Evolutionary conservation across 2,888 invertebrate genomes (phyloP), one percentile per base, ranked within the genome.

Genomic region (Noctua comes): DNA sequence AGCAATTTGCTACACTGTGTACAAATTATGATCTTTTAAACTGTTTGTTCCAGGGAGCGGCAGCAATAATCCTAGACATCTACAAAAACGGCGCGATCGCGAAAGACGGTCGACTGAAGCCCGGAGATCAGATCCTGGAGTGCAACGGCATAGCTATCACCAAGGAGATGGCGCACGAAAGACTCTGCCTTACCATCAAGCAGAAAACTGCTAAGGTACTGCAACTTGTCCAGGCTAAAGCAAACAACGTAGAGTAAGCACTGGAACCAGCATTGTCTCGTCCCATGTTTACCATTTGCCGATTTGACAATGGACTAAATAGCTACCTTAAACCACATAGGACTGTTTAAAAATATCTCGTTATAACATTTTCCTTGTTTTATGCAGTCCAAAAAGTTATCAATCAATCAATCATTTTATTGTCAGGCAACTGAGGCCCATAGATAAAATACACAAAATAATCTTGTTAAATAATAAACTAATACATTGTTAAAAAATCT

Each of bases 41-140:
- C n/a, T 72, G 1, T 6, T 2, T 70, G 8, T 89, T 94, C 0
- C 94, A 99, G 99, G 98, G 98, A 83, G 92, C 94, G 46, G 98
- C 98, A 66, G 98, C 99, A 80, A 98, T 99, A 84, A 98, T 99
- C 86, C 98, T 99, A 88, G 99, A 99, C 94, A 98, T 99, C 36
- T 99, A 99, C 94, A 98, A 98, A 16, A 98, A 98, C 89, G 99
- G 99, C 1, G 98, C 98, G 2, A 98, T 99, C 21, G 98, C 98
- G 1, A 98, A 98, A 91, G 99, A 99, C 93, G 99, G 99, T 0
- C 97, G 99, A 69, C 96, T 99, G 65, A 97, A 98, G 94, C 98
- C 98, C 0, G 99, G 99, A 31, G 99, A 99, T 96, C 99, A 99
- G 96, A 98, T 99, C 90, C 94, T 99, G 68, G 99, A 99, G 91